Conservation (phyloP, 2,797 vertebrate genomes). For the Dendrocincla fuliginosa region DNA sequence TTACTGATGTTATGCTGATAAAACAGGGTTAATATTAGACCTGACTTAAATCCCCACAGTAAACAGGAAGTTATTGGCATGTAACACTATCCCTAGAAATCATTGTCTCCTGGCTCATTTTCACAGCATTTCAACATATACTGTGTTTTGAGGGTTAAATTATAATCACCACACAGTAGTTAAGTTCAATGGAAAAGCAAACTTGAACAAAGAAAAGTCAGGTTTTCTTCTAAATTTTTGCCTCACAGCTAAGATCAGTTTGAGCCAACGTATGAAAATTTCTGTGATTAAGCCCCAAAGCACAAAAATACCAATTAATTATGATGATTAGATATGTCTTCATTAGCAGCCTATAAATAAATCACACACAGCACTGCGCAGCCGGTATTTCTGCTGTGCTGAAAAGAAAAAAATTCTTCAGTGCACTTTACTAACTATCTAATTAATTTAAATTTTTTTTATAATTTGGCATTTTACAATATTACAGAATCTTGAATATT, state of each 20-base stretch:
- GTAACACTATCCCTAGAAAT: not conserved
- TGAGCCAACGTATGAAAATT: slow-evolving; percentile 64
- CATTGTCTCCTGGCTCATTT: not conserved
- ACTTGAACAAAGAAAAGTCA: slow-evolving; percentile 19
- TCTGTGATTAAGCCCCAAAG: slow-evolving; percentile 75
- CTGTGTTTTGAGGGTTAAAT: slow-evolving; percentile 16
- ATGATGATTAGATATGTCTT: slow-evolving; percentile 80
- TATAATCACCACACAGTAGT: not conserved
- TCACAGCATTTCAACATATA: not conserved
- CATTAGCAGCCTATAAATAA: slow-evolving; percentile 81
- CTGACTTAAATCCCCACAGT: not conserved
- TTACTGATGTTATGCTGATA: not conserved
- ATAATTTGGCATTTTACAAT: slow-evolving; percentile 21
- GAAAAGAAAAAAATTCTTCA: slow-evolving; percentile 53
- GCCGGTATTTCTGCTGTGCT: slow-evolving; percentile 30
- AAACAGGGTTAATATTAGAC: not conserved
- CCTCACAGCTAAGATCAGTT: slow-evolving; percentile 50
- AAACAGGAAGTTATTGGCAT: not conserved
- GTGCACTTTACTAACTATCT: slow-evolving; percentile 44
- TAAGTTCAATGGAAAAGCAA: slow-evolving; percentile 5
- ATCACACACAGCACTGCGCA: slow-evolving; percentile 69
- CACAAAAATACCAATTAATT: slow-evolving; percentile 79
- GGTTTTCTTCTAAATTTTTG: slow-evolving; percentile 53
- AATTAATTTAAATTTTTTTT: slow-evolving; percentile 73
- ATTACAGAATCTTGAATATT: slow-evolving; percentile 43